Base-by-base conservation (phyloP, 2,888 invertebrate species). In the Ochropacha duplaris region DNA sequence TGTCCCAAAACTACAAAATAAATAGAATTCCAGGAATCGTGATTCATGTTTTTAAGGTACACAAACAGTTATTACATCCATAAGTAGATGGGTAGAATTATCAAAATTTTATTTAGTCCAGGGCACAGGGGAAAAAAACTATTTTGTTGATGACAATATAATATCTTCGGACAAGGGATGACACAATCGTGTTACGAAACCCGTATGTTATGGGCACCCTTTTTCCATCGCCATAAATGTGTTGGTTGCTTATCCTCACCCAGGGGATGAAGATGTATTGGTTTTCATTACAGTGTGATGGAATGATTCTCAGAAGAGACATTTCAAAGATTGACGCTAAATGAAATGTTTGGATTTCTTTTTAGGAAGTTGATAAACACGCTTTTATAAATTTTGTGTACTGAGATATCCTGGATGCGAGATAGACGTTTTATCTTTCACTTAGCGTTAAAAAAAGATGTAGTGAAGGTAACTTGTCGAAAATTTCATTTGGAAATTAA, bases 261-360 rank as follows among this genome's bases (percentile, higher is more conserved):
- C 52, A 31, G 4, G 52, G 31, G 52, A 52, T n/a, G 31, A 28
- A 52, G 22, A 52, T 22, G 52, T 52, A 52, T 52, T 28, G 34
- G 28, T 34, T 52, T 34, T 22, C 31, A n/a, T 22, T 52, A 34
- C 19, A 22, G 11, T 19, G 16, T 52, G 31, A 52, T 52, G 52
- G n/a, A 28, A 34, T 34, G 51, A 31, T 19, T 31, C 51, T n/a
- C 34, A 14, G 11, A 52, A 52, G 52, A 31, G 19, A 5, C 4
- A 52, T 34, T 34, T 19, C 31, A 52, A 52, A 52, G 31, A 31
- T 51, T 51, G 19, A 52, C 52, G 9, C 31, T 14, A 34, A 34
- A 31, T 31, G 31, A 16, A 44, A n/a, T 44, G 44, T 19, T 9
- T 19, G 44, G 44, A 9, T 44, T 44, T 44, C 8, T 44, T 9